Evolutionary conservation across 2,797 vertebrate genomes (phyloP).

Genomic region (Urocyon cinereoargenteus): DNA sequence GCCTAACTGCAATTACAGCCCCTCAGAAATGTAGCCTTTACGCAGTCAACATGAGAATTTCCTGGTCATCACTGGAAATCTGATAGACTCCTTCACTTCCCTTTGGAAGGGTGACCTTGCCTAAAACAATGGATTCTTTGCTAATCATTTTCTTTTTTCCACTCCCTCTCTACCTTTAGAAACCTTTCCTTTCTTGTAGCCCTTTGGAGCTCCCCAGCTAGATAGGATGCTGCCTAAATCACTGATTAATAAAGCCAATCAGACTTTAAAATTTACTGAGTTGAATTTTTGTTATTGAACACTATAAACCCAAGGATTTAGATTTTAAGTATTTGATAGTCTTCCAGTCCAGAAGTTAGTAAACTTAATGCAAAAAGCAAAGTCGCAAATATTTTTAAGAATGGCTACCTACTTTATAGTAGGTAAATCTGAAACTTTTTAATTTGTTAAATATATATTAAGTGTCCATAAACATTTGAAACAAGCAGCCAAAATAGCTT

Average conservation of each 20-base stretch:
- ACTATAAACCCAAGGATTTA: background rate
- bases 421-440: background rate
- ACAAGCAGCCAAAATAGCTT: background rate
- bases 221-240: background rate
- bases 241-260: background rate
- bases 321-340: conserved; percentile 5
- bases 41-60: background rate
- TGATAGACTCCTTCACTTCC: background rate
- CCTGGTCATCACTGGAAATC: background rate
- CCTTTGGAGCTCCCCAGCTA: background rate
- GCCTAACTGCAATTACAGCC: background rate
- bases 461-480: background rate
- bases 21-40: background rate
- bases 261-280: background rate
- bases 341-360: conserved; percentile 16
- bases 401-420: background rate
- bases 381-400: conserved; percentile 31
- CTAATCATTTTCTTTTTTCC: background rate
- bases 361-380: background rate
- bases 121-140: background rate
- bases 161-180: background rate
- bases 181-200: background rate
- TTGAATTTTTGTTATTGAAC: background rate
- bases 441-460: background rate
- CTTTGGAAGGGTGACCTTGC: background rate